Conservation (phyloP, 35 echinoderm and acorn worm species). For the Acanthaster planci region DNA sequence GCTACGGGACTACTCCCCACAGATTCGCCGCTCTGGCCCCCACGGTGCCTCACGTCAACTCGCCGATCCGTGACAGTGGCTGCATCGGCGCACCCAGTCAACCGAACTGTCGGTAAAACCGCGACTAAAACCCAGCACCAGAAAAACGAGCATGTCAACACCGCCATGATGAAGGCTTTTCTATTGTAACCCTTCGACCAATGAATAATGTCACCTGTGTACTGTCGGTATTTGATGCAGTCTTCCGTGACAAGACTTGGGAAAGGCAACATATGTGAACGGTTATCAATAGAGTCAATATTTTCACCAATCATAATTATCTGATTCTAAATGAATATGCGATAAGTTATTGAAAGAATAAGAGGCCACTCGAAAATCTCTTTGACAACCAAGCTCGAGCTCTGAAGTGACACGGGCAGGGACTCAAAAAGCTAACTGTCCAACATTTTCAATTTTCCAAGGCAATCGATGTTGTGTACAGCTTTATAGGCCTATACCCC, state of each 20-base stretch:
- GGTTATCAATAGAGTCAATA: not conserved
- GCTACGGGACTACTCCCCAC: not conserved
- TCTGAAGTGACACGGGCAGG: too few relatives aligned
- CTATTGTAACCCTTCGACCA: not conserved
- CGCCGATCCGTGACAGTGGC: too few relatives aligned
- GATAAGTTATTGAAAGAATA: too few relatives aligned
- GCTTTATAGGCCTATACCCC: too few relatives aligned
- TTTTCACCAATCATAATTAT: not conserved
- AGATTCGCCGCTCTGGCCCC: not conserved
- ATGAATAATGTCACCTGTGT: not conserved
- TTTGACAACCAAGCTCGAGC: too few relatives aligned
- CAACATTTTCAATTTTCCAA: too few relatives aligned
- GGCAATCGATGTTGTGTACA: too few relatives aligned
- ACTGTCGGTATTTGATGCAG: not conserved
- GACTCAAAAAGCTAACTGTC: too few relatives aligned
- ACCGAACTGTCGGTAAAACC: not conserved
- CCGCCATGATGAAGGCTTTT: not conserved
- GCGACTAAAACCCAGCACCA: not conserved
- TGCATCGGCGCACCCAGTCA: not conserved
- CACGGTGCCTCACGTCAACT: not conserved
- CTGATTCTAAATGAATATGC: too few relatives aligned
- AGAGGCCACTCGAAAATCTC: too few relatives aligned
- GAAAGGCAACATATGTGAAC: not conserved
- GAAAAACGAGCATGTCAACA: not conserved
- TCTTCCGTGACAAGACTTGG: not conserved